These are phyloP conservation scores for Onthophagus sagittarius DNA, from an alignment of 2,888 invertebrate genomes.

Conservation along the genomic window DNA sequence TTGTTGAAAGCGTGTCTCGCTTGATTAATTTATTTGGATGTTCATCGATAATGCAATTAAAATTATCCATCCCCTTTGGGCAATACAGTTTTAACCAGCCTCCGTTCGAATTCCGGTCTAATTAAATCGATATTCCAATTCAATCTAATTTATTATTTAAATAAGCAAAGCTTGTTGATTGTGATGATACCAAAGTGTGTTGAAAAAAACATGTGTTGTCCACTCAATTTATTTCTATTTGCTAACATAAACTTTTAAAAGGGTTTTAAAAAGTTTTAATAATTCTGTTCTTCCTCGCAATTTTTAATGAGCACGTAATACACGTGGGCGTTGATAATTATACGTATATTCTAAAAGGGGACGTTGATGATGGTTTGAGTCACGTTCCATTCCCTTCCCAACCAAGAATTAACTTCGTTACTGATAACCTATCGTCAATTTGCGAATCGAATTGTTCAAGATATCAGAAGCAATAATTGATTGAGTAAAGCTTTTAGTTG, in stretches of 20 bases:
- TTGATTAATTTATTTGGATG: background rate
- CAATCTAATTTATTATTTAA: background rate
- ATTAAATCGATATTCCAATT: background rate
- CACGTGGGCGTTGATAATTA: background rate
- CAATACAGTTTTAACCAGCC: background rate
- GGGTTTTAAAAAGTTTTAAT: background rate
- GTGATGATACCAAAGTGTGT: background rate
- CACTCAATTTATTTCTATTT: background rate
- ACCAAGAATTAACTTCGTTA: background rate
- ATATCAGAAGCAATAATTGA: background rate
- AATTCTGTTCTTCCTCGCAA: too few species aligned
- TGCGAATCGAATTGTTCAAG: background rate
- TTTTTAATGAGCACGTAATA: background rate
- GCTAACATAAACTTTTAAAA: background rate
- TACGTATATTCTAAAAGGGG: background rate
- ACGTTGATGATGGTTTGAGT: background rate
- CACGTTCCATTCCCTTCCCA: background rate
- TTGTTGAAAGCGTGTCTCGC: background rate
- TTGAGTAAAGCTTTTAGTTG: background rate
- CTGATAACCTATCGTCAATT: background rate
- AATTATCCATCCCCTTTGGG: background rate
- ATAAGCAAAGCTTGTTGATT: background rate
- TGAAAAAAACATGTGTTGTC: background rate
- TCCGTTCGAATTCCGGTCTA: background rate
- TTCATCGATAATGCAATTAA: background rate